These are phyloP conservation scores for Synergus gifuensis DNA, from an alignment of 2,888 invertebrate genomes.

Conservation along the genomic window DNA sequence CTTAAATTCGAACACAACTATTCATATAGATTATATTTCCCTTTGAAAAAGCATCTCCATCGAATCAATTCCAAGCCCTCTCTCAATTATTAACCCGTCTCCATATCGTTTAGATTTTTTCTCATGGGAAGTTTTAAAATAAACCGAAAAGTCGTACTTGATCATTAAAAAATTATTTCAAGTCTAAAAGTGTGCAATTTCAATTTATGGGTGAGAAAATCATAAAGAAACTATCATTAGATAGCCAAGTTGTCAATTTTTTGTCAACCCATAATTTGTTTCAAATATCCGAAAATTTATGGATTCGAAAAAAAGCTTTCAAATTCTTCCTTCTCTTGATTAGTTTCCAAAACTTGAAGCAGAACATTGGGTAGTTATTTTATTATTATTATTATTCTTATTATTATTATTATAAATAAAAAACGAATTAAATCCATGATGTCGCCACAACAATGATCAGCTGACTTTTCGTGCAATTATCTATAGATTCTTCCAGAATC, in stretches of 20 bases:
- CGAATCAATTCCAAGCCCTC: not conserved
- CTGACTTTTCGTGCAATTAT: not conserved
- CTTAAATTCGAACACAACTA: too few species aligned
- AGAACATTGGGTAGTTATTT: not conserved
- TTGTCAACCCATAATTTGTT: not conserved
- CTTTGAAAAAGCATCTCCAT: not conserved
- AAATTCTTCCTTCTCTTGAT: constrained; percentile 1
- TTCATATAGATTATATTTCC: not conserved
- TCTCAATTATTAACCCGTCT: not conserved
- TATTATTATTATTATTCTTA: not conserved
- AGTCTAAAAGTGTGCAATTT: not conserved
- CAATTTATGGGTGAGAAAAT: not conserved
- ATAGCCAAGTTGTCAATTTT: not conserved
- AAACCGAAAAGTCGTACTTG: not conserved
- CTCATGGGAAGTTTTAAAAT: not conserved
- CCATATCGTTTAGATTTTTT: not conserved
- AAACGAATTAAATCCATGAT: not conserved
- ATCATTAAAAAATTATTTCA: not conserved
- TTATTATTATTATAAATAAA: not conserved
- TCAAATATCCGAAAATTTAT: not conserved
- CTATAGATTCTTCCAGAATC: not conserved
- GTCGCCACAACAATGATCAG: not conserved
- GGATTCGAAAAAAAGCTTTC: not conserved
- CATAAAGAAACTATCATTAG: not conserved
- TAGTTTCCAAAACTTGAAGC: not conserved